Base-by-base conservation (phyloP, 2,888 invertebrate species). In the Erebia epiphron region DNA sequence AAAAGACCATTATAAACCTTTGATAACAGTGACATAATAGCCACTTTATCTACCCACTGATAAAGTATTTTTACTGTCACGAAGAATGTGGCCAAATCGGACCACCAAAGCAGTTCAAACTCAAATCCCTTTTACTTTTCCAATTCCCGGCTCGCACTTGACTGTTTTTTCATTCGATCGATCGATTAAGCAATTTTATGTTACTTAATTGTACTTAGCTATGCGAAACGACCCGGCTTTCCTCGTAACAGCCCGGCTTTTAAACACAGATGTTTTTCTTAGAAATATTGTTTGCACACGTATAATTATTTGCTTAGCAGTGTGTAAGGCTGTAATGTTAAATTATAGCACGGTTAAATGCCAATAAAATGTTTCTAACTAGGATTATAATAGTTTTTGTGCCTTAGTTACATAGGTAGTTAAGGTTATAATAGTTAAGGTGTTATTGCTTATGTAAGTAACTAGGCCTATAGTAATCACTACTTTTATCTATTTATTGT, bases 161-260 rank as follows among this genome's bases (percentile, higher is more conserved):
- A 3, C 52, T 18, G 54, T 18, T 64, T 52, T 64, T 35, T 16
- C 8, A 54, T 7, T 4, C 16, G 16, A 64, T 64, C 54, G 52
- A 64, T 64, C 64, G 52, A 70, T 70, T 62, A 67, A 70, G 62
- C 66, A 62, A 70, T 67, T 70, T 69, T 70, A 70, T 70, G 65
- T 70, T 41, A 8, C 41, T 14, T 70, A 70, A 70, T 70, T 70
- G 52, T 52, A 13, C 21, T 11, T 58, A 64, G 58, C 58, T 65
- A 69, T 63, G 64, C 41, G 35, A 52, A 64, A 64, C 11, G 35
- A n/a, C 52, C 35, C 18, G 41, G 13, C 64, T 64, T 64, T 64
- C 64, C 54, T 11, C 64, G 64, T 64, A 64, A 9, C 14, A 8
- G 8, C 46, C 2, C 7, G 13, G 10, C 49, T 8, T 14, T 49